Conservation (phyloP, 2,888 invertebrate genomes). For the Cryptocheilus praepositus region DNA sequence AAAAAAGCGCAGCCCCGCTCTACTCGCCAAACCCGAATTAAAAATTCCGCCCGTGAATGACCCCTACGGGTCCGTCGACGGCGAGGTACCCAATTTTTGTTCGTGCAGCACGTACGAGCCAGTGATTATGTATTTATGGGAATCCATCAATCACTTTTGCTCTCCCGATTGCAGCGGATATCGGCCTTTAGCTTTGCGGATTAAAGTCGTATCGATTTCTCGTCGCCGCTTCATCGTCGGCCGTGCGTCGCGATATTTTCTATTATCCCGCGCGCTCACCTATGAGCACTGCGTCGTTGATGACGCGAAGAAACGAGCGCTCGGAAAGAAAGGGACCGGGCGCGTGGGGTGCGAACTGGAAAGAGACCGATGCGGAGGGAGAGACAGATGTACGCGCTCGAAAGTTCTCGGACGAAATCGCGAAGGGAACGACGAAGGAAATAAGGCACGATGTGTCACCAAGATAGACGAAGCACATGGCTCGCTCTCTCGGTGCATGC, state of each 20-base stretch:
- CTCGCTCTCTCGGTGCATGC: slow-evolving; percentile 6
- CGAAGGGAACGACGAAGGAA: neutral
- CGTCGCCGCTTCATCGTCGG: slow-evolving; percentile 42
- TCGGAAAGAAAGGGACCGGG: too few species aligned
- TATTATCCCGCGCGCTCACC: neutral
- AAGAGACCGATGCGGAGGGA: neutral
- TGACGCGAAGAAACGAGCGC: too few species aligned
- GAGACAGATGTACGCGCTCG: neutral
- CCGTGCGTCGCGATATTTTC: slow-evolving; percentile 3
- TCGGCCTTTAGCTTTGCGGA: slow-evolving; percentile 55
- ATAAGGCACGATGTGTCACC: neutral
- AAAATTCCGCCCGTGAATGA: slow-evolving; percentile 46
- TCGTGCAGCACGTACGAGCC: slow-evolving; percentile 41
- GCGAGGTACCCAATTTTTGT: slow-evolving; percentile 43
- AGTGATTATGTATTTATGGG: slow-evolving; percentile 58
- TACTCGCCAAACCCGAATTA: slow-evolving; percentile 27
- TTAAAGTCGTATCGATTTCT: slow-evolving; percentile 59
- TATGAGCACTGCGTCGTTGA: neutral
- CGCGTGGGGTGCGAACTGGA: too few species aligned
- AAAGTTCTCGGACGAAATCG: neutral
- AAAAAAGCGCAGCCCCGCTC: too few species aligned
- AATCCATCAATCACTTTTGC: slow-evolving; percentile 59
- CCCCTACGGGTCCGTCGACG: slow-evolving; percentile 7
- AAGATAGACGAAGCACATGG: slow-evolving; percentile 5
- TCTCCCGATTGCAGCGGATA: slow-evolving; percentile 56